Percentiles rank a stretch among this genome's conserved stretches.
Evolutionary conservation across 2,797 vertebrate species (phyloP).

Genomic region (Coracias cyanogaster): DNA sequence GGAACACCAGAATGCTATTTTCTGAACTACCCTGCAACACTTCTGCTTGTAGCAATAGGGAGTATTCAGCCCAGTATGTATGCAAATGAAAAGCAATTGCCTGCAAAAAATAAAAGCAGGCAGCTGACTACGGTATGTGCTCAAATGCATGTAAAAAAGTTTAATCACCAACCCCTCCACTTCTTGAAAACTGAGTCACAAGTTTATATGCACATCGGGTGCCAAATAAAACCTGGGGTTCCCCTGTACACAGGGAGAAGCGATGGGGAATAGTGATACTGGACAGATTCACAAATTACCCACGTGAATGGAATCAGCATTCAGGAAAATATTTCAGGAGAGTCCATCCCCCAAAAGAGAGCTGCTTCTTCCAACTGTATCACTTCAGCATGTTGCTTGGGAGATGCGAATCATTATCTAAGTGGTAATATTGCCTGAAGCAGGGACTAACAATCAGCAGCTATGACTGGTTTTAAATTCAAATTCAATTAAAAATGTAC

Average conservation of each 20-base stretch:
- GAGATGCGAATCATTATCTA: not conserved
- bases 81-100: conserved; percentile 16
- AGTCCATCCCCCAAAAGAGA: not conserved
- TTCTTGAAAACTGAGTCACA: not conserved
- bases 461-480: not conserved
- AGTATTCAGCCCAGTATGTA: not conserved
- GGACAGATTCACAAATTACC: not conserved
- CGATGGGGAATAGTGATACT: rapidly evolving
- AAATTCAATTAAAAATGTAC: conserved; percentile 3
- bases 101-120: not conserved
- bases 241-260: rapidly evolving
- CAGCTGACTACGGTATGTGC: conserved; percentile 35
- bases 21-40: not conserved
- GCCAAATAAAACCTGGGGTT: not conserved
- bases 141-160: not conserved
- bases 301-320: rapidly evolving
- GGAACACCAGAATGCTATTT: not conserved
- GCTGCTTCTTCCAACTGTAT: not conserved
- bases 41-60: not conserved
- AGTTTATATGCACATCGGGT: not conserved
- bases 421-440: not conserved
- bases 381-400: not conserved
- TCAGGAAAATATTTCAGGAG: not conserved
- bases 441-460: not conserved
- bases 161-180: not conserved